phyloP scores from a whole-genome alignment of 2,888 invertebrate species.

The Entomobrya multifasciata region DNA sequence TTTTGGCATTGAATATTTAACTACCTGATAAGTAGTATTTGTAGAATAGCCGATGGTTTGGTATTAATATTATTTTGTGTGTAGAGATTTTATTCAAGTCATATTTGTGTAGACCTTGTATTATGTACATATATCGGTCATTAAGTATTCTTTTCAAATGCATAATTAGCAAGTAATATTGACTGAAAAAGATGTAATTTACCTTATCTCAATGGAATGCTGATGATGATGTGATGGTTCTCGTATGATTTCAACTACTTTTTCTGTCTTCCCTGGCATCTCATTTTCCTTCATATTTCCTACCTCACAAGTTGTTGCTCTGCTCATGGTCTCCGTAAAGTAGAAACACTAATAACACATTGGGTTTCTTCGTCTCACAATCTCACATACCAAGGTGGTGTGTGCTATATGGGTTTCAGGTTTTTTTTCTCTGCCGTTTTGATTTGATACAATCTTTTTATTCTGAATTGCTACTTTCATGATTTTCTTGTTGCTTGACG shows the following conservation, averaged over 20 bases:
- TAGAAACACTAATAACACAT: not conserved
- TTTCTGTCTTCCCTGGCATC: conserved; percentile 61
- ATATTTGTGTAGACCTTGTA: conserved; percentile 5
- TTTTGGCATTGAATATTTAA: too few species aligned
- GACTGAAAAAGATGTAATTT: conserved; percentile 72
- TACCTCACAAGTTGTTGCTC: conserved; percentile 69
- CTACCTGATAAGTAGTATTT: too few species aligned
- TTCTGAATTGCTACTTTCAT: conserved; percentile 57
- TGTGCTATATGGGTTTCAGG: conserved; percentile 58
- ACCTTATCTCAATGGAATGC: conserved; percentile 71
- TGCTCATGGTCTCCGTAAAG: conserved; percentile 49
- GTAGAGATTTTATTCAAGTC: too few species aligned
- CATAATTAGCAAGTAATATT: conserved; percentile 73
- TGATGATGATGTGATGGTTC: conserved; percentile 61
- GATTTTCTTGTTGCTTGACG: not conserved
- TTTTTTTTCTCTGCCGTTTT: conserved; percentile 44
- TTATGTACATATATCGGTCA: conserved; percentile 47
- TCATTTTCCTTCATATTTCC: conserved; percentile 64
- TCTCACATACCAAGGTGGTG: not conserved
- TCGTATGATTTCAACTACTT: conserved; percentile 64
- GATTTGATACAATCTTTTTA: conserved; percentile 36
- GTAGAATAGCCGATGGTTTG: too few species aligned
- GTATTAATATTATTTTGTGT: too few species aligned
- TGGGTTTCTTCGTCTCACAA: not conserved
- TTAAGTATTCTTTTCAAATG: conserved; percentile 67